These are phyloP conservation scores for Lithophane semibrunnea DNA, from an alignment of 2,888 invertebrate species.

Conservation along the genomic window DNA sequence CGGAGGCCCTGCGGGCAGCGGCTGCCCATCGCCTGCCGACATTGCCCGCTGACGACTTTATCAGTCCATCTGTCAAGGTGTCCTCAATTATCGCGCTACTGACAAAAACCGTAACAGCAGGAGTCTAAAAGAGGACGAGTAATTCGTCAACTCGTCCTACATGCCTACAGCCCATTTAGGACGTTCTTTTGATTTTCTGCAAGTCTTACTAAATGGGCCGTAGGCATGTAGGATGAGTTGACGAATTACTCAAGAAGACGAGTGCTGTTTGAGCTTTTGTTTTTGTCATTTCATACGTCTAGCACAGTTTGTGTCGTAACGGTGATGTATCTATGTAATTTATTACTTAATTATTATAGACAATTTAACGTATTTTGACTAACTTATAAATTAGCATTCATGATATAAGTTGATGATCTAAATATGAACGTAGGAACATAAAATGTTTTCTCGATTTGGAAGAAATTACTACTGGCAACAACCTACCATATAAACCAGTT, in stretches of 20 bases:
- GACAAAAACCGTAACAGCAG: slow-evolving; percentile 23
- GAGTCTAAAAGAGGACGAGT: neutral
- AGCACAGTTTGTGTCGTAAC: neutral
- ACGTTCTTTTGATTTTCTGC: too few species aligned
- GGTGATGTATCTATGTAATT: neutral
- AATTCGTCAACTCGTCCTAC: too few species aligned
- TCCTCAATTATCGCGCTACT: slow-evolving; percentile 8
- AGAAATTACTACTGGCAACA: neutral
- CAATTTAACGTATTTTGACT: neutral
- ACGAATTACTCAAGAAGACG: neutral
- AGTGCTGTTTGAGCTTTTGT: neutral
- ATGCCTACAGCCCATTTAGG: too few species aligned
- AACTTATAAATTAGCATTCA: neutral
- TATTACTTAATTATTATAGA: neutral
- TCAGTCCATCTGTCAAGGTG: slow-evolving; percentile 23
- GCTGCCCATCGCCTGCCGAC: neutral
- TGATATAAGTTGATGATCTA: neutral
- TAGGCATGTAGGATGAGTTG: too few species aligned
- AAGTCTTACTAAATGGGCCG: too few species aligned
- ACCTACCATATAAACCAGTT: too few species aligned
- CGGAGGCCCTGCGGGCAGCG: neutral
- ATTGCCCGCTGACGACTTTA: slow-evolving; percentile 1
- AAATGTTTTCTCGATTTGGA: neutral
- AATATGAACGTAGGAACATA: neutral
- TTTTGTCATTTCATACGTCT: neutral